Percentiles rank a stretch among this genome's conserved stretches.
phyloP scores from a whole-genome alignment of 2,888 invertebrate species.

The Acleris emargana region DNA sequence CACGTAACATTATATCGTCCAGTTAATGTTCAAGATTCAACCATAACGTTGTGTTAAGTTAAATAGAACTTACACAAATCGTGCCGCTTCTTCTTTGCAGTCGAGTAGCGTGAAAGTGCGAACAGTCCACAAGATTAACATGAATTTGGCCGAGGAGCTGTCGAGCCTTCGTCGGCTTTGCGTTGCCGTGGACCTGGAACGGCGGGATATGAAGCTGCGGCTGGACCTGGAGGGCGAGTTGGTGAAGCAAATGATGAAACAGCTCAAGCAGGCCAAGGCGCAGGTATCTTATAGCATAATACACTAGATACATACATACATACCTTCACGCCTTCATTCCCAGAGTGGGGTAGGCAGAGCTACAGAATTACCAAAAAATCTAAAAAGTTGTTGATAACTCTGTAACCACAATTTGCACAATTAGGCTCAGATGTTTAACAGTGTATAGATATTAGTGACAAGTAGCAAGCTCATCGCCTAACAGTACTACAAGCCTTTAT shows the following conservation, averaged over 20 bases:
- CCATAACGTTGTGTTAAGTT: background rate
- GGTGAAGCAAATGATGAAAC: slow-evolving; percentile 85
- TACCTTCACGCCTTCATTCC: no score
- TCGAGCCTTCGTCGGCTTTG: slow-evolving; percentile 78
- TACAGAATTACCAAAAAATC: no score
- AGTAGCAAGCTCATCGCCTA: no score
- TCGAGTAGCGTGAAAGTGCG: slow-evolving; percentile 73
- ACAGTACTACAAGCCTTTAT: no score
- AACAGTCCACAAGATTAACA: slow-evolving; percentile 84
- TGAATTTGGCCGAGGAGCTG: slow-evolving; percentile 82
- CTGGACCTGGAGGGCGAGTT: slow-evolving; percentile 86
- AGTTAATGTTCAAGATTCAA: no score
- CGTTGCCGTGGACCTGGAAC: slow-evolving; percentile 81
- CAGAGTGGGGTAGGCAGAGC: no score
- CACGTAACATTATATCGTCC: no score
- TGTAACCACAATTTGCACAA: no score
- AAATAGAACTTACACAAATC: background rate
- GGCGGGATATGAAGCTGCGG: slow-evolving; percentile 78
- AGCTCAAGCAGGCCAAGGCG: slow-evolving; percentile 79
- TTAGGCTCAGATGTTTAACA: no score
- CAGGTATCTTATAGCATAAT: slow-evolving; percentile 52
- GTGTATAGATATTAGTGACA: no score
- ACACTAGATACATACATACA: no score
- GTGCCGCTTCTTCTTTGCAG: slow-evolving; percentile 43
- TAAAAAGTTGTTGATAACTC: no score